These are phyloP conservation scores for Allygus modestus DNA, from an alignment of 2,888 invertebrate genomes.

Conservation along the genomic window DNA sequence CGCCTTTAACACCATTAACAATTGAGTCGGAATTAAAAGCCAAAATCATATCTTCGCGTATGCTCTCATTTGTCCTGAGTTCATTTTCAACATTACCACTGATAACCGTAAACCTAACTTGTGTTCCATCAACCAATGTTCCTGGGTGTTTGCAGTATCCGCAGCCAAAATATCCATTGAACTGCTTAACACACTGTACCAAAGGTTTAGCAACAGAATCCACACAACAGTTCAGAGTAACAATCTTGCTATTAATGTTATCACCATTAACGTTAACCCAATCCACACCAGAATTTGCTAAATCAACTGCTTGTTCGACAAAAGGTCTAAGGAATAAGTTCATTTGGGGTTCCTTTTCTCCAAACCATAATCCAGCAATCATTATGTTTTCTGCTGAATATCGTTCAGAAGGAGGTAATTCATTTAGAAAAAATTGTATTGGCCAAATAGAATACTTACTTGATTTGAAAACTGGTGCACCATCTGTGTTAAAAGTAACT, in stretches of 20 bases:
- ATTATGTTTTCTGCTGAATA: neutral
- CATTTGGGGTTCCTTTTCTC: constrained; percentile 21
- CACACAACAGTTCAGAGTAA: neutral
- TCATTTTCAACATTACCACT: neutral
- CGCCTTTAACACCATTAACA: neutral
- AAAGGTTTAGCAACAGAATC: constrained; percentile 22
- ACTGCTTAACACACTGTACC: constrained; percentile 21
- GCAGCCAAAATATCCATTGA: constrained; percentile 17
- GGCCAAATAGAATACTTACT: constrained; percentile 7
- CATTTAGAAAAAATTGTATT: constrained; percentile 3
- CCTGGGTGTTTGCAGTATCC: neutral
- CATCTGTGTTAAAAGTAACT: neutral
- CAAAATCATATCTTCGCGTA: neutral
- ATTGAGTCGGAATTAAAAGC: constrained; percentile 3
- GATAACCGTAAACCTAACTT: neutral
- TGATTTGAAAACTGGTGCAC: constrained; percentile 15
- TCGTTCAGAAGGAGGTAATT: constrained; percentile 19
- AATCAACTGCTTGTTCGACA: neutral
- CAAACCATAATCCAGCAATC: constrained; percentile 35
- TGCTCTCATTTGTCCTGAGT: neutral
- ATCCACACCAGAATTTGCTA: neutral
- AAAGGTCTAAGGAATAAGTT: neutral
- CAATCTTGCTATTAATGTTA: neutral
- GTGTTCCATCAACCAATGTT: neutral
- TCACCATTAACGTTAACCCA: neutral